Base-by-base conservation (phyloP, 92 coral and sea anemone species). In the Umimayanthus kanabou region DNA sequence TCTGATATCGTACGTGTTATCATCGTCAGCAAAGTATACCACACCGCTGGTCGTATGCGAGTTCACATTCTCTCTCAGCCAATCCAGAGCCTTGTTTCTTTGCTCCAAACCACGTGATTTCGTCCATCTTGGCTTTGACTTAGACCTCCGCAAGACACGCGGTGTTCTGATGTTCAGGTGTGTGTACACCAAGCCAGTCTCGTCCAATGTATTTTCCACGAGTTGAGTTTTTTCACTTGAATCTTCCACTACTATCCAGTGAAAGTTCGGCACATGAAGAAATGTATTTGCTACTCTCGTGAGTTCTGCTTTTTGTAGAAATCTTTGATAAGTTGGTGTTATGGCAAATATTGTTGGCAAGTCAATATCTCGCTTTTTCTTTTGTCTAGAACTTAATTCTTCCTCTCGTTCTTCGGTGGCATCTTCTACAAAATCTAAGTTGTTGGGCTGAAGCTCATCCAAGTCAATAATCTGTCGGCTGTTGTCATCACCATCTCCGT, bases 221-320 rank as follows among this genome's bases (percentile, higher is more conserved):
- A 94, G 94, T 28, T 80, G 75, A 4, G 98, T 94, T 61, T 90
- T 96, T 15, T 89, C 85, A 66, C 77, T 85, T 7, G 98, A 92
- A 70, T 96, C 98, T 74, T 96, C 98, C 16, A 96, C 94, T 5
- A 96, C 90, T 29, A 94, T 96, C 98, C 98, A 96, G 88, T 96
- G 97, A 30, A 96, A 88, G 80, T 96, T 93, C 81, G 90, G 81
- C 20, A 96, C 92, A 50, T 92, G 96, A 57, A 85, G 87, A 39
- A 96, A 93, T 18, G 98, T 96, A 53, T 96, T 93, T 9, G 98
- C 88, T 8, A 91, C 88, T 66, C 98, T 91, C 8, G 98, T 96
- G 4, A 96, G 90, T 72, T 96, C 98, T 18, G 98, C 98, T 73
- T 96, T 96, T 40, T 96, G 98, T 1, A 94, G 88, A 30, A 94